Evolutionary conservation across 2,888 invertebrate species (phyloP).

Genomic region (Hemaris fuciformis): DNA sequence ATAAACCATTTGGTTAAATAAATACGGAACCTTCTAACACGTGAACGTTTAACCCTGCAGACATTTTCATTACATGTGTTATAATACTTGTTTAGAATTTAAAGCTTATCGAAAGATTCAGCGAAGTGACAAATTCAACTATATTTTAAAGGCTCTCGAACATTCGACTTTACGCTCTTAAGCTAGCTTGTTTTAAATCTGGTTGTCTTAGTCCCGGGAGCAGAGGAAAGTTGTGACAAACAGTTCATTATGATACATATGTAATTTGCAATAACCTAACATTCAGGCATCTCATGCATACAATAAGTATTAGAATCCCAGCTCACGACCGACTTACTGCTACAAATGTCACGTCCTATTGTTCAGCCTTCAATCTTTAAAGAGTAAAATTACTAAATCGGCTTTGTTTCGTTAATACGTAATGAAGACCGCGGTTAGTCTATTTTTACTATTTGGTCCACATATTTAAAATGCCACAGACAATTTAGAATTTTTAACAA

Average conservation of each 20-base stretch:
- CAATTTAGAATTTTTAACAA: constrained; percentile 19
- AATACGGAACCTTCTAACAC: constrained; percentile 26
- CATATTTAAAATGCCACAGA: constrained; percentile 22
- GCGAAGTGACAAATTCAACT: neutral
- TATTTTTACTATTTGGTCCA: constrained; percentile 24
- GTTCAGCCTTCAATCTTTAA: neutral
- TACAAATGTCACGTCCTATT: neutral
- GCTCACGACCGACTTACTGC: constrained; percentile 21
- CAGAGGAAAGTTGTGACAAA: neutral
- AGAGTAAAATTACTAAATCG: constrained; percentile 3
- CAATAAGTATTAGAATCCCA: constrained; percentile 38
- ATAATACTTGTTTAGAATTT: neutral
- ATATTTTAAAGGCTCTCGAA: no score
- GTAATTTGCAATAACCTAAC: neutral
- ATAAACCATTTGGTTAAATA: constrained; percentile 44
- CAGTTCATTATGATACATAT: no score
- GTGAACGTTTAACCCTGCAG: neutral
- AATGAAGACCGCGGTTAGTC: neutral
- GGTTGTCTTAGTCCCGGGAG: neutral
- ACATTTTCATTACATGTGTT: neutral
- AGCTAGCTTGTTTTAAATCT: neutral
- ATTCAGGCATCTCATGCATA: constrained; percentile 43
- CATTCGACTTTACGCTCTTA: neutral
- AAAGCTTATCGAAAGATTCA: neutral
- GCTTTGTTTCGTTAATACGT: neutral